Evolutionary conservation across 2,888 invertebrate genomes (phyloP).

Genomic region (Hedychridium roseum): DNA sequence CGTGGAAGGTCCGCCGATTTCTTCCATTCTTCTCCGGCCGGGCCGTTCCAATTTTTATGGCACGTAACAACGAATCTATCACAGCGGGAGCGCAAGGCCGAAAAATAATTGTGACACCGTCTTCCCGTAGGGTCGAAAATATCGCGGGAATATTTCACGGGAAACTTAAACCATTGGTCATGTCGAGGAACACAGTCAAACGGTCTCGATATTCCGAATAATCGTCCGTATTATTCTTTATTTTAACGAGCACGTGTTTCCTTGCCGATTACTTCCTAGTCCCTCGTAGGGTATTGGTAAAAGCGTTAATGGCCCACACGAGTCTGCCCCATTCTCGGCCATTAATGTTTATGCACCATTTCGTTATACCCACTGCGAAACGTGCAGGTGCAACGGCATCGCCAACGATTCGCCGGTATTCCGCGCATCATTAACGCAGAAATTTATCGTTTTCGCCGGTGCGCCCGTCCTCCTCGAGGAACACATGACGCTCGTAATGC

Average conservation of each 20-base stretch:
- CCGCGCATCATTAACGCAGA: constrained; percentile 25
- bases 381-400: constrained; percentile 20
- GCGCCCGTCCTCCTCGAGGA: constrained; percentile 13
- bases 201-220: no score
- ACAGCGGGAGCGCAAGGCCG: constrained; percentile 17
- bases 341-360: not conserved
- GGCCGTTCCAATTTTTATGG: constrained; percentile 25
- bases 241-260: no score
- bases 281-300: no score
- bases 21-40: constrained; percentile 1
- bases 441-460: constrained; percentile 22
- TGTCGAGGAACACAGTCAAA: no score
- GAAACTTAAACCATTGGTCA: no score
- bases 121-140: no score
- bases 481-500: constrained; percentile 4
- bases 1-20: constrained; percentile 3
- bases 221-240: no score
- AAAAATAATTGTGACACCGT: constrained; percentile 25
- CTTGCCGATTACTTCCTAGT: no score
- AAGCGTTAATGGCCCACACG: no score
- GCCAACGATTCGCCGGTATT: constrained; percentile 20
- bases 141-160: no score
- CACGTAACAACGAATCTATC: constrained; percentile 8
- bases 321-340: constrained; percentile 3
- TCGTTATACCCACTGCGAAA: constrained; percentile 7